Evolutionary conservation across 2,113 vertebrate species (phyloP).

Genomic region (Saimiri boliviensis): DNA sequence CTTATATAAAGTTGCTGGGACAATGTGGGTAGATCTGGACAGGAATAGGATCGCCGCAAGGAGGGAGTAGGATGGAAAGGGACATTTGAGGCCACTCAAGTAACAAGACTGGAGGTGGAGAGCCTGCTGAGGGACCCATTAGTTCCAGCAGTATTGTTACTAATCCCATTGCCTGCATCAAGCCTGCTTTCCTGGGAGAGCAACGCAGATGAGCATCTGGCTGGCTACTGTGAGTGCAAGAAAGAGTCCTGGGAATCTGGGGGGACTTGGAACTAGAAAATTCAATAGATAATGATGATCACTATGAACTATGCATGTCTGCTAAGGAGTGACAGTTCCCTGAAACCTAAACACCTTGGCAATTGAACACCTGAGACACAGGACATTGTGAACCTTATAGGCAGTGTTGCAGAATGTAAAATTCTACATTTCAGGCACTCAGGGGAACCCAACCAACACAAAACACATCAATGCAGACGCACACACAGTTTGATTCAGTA

Average conservation of each 20-base stretch:
- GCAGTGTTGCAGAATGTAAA: not conserved
- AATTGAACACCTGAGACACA: slow-evolving; percentile 13
- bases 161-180: not conserved
- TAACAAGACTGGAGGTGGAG: not conserved
- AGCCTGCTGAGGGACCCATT: not conserved
- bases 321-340: slow-evolving; percentile 38
- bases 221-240: not conserved
- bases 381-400: not conserved
- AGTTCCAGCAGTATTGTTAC: not conserved
- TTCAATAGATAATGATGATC: slow-evolving; percentile 18
- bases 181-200: slow-evolving; percentile 18
- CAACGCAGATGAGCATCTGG: slow-evolving; percentile 1
- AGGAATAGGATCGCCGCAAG: not conserved
- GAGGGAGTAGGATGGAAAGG: not conserved
- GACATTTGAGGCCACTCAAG: not conserved
- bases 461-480: slow-evolving; percentile 43
- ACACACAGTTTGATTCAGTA: not conserved
- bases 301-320: slow-evolving; percentile 2
- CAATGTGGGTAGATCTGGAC: not conserved
- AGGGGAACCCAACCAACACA: not conserved
- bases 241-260: not conserved
- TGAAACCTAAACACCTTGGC: slow-evolving; percentile 46
- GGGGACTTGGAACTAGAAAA: slow-evolving; percentile 12
- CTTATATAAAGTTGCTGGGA: not conserved
- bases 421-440: not conserved